Percentiles rank a stretch among this genome's conserved stretches.
These are phyloP conservation scores for Prionace glauca DNA, from an alignment of 2,797 vertebrate genomes.

Conservation along the genomic window DNA sequence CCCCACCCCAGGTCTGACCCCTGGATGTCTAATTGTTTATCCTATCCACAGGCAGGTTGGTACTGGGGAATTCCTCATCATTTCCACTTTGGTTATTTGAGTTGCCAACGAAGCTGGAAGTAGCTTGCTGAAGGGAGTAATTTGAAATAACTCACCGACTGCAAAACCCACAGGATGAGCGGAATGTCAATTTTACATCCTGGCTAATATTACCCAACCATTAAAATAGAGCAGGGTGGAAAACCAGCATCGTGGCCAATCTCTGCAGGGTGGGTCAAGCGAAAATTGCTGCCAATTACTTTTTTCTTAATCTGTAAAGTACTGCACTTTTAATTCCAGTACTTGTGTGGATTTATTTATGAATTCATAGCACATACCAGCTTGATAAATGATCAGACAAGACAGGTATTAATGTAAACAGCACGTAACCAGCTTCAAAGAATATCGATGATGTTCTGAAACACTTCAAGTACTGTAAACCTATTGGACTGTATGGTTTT, in stretches of 20 bases:
- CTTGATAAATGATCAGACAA: constrained; percentile 24
- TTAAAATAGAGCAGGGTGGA: neutral
- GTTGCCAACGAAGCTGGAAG: neutral
- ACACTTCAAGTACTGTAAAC: constrained; percentile 12
- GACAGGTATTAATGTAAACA: constrained; percentile 23
- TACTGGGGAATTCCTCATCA: neutral
- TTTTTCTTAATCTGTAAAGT: neutral
- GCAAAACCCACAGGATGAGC: neutral
- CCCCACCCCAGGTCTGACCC: neutral
- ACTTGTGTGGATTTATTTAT: neutral
- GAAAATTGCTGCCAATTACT: neutral
- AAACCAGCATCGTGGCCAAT: neutral
- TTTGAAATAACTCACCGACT: too few species aligned
- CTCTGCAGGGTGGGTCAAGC: neutral
- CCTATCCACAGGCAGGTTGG: neutral
- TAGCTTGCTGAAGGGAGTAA: too few species aligned
- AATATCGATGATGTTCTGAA: constrained; percentile 24
- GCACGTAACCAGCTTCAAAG: neutral
- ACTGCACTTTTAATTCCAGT: neutral
- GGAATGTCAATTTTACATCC: neutral
- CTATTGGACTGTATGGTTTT: neutral
- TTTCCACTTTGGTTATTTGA: neutral
- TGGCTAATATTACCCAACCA: neutral
- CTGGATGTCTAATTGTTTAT: neutral
- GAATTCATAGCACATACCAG: neutral